Conservation (phyloP, 2,113 vertebrate genomes). For the Gopherus evgoodei region DNA sequence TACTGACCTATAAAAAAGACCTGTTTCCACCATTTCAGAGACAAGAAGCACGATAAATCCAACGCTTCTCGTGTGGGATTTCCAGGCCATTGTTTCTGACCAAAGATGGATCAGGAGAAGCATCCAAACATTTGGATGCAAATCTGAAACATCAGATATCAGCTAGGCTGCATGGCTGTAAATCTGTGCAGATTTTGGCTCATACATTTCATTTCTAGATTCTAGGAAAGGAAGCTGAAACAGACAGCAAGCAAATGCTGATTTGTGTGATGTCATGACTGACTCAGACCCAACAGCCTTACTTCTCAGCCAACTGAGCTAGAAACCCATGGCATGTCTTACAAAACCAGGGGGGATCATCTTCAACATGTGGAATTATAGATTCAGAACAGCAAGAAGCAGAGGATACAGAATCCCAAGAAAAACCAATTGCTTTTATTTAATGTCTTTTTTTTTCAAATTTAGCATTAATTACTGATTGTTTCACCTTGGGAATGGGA, state of each 20-base stretch:
- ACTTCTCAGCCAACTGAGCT: background rate
- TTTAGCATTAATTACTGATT: background rate
- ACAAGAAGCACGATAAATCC: background rate
- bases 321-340: background rate
- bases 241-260: slow-evolving; percentile 5
- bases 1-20: background rate
- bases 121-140: background rate
- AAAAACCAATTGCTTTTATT: background rate
- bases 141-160: background rate
- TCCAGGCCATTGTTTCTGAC: background rate
- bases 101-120: background rate
- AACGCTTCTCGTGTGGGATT: background rate
- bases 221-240: background rate
- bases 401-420: background rate
- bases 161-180: background rate
- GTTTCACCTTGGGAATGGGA: background rate
- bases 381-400: background rate
- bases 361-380: background rate
- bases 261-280: background rate
- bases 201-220: background rate
- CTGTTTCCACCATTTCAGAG: background rate
- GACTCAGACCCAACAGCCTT: fast-evolving
- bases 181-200: background rate
- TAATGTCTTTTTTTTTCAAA: background rate
- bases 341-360: background rate